These are phyloP conservation scores for Maniola jurtina DNA, from an alignment of 1,140 invertebrate species.

Conservation along the genomic window DNA sequence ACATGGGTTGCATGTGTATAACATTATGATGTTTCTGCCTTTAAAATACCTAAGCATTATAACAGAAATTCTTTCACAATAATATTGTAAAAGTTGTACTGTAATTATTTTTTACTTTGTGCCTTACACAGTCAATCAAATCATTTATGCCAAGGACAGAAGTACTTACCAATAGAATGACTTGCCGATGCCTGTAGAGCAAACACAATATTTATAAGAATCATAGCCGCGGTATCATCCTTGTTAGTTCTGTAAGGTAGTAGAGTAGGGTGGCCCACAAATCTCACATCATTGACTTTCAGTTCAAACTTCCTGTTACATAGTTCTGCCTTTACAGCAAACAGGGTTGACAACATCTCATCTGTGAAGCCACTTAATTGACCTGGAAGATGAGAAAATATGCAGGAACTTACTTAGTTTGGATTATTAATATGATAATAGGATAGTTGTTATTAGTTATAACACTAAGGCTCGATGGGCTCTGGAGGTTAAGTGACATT, in stretches of 20 bases:
- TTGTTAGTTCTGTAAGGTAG: slow-evolving; percentile 83
- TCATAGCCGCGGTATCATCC: slow-evolving; percentile 84
- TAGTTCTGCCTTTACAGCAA: slow-evolving; percentile 93
- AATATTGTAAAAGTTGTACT: too few relatives aligned
- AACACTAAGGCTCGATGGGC: too few relatives aligned
- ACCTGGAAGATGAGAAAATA: slow-evolving; percentile 49
- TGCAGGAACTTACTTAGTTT: too few relatives aligned
- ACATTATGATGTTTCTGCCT: background rate
- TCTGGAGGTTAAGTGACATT: too few relatives aligned
- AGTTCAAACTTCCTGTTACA: slow-evolving; percentile 95
- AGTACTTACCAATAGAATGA: slow-evolving; percentile 86
- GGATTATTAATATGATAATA: too few relatives aligned
- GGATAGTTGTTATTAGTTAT: too few relatives aligned
- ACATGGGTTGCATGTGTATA: background rate
- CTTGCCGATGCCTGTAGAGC: slow-evolving; percentile 92
- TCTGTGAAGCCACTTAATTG: slow-evolving; percentile 88
- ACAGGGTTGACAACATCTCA: slow-evolving; percentile 92
- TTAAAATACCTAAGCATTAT: too few relatives aligned
- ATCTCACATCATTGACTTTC: slow-evolving; percentile 96
- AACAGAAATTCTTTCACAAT: too few relatives aligned
- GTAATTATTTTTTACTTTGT: too few relatives aligned
- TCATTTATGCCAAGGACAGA: background rate
- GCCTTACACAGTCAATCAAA: too few relatives aligned
- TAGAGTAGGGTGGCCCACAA: slow-evolving; percentile 94
- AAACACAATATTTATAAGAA: slow-evolving; percentile 96